Percentiles rank a stretch among this genome's conserved stretches.
Conservation (phyloP, 37 sponge, comb jelly and placozoan species). For the Tethya wilhelma region DNA sequence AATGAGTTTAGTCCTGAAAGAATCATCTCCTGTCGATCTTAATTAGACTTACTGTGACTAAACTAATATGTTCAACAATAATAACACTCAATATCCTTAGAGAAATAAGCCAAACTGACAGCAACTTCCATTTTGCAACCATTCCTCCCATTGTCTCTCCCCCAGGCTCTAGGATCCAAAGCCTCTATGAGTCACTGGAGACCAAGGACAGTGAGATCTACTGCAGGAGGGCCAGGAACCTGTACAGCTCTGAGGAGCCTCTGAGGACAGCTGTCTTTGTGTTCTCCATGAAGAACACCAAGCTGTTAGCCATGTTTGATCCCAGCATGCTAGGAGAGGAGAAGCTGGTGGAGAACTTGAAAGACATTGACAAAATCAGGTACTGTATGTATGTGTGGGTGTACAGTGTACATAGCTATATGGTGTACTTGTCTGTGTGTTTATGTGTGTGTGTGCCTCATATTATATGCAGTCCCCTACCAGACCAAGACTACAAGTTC, state of each 20-base stretch:
- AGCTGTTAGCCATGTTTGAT: constrained; percentile 65
- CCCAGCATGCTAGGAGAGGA: constrained; percentile 71
- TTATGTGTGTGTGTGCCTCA: background rate
- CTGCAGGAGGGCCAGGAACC: constrained; percentile 55
- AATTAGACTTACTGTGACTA: too few relatives aligned
- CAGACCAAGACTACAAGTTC: constrained; percentile 61
- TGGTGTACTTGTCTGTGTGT: background rate
- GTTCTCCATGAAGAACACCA: constrained; percentile 53
- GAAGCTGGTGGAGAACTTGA: constrained; percentile 48
- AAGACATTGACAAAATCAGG: constrained; percentile 71
- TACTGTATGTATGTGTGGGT: constrained; percentile 6
- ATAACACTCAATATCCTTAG: too few relatives aligned
- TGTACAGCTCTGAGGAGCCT: constrained; percentile 39
- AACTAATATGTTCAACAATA: too few relatives aligned
- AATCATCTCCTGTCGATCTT: too few relatives aligned
- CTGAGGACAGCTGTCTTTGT: constrained; percentile 40
- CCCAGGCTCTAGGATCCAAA: constrained; percentile 65
- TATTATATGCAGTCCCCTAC: constrained; percentile 59
- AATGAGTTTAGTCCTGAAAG: too few relatives aligned
- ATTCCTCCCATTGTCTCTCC: too few relatives aligned
- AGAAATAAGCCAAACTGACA: too few relatives aligned
- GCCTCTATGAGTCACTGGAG: constrained; percentile 60
- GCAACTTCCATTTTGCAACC: too few relatives aligned
- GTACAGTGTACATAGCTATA: background rate
- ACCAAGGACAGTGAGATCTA: constrained; percentile 71